These are phyloP conservation scores for Zaprionus lachaisei DNA, from an alignment of 1,140 invertebrate species.

Conservation along the genomic window DNA sequence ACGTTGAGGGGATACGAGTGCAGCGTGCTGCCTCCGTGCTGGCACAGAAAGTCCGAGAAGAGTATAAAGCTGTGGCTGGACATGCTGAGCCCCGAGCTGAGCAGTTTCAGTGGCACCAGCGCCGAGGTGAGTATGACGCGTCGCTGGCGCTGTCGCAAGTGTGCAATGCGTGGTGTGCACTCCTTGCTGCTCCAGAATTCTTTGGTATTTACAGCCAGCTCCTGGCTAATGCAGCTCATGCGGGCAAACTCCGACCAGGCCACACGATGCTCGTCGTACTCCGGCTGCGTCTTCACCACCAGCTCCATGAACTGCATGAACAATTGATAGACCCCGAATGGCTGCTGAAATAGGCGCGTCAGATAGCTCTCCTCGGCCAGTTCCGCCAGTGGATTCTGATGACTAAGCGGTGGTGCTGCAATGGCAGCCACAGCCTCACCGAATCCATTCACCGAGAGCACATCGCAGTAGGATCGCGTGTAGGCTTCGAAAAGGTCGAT, in stretches of 20 bases:
- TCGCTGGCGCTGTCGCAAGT: constrained; percentile 85
- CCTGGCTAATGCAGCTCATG: constrained; percentile 74
- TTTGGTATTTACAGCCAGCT: constrained; percentile 76
- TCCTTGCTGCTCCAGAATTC: constrained; percentile 79
- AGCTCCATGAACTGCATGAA: constrained; percentile 76
- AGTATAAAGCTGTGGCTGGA: constrained; percentile 90
- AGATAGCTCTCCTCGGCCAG: constrained; percentile 71
- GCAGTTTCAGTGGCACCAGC: constrained; percentile 88
- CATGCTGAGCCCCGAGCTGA: constrained; percentile 84
- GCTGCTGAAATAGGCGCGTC: constrained; percentile 71
- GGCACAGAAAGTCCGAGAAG: constrained; percentile 90
- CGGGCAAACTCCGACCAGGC: constrained; percentile 73
- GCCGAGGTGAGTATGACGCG: constrained; percentile 92
- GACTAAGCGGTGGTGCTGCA: constrained; percentile 34
- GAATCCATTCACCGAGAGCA: constrained; percentile 88
- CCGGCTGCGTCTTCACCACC: constrained; percentile 58
- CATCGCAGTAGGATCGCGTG: constrained; percentile 90
- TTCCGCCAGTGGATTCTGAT: constrained; percentile 58
- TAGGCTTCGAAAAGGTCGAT: constrained; percentile 90
- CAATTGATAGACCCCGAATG: constrained; percentile 70
- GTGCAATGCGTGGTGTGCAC: constrained; percentile 59
- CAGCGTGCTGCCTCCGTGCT: constrained; percentile 87
- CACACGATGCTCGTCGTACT: constrained; percentile 65
- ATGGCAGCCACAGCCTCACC: constrained; percentile 55
- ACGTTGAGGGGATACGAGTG: constrained; percentile 89